These are phyloP conservation scores for Dasypolia templi DNA, from an alignment of 2,888 invertebrate genomes.

Conservation along the genomic window DNA sequence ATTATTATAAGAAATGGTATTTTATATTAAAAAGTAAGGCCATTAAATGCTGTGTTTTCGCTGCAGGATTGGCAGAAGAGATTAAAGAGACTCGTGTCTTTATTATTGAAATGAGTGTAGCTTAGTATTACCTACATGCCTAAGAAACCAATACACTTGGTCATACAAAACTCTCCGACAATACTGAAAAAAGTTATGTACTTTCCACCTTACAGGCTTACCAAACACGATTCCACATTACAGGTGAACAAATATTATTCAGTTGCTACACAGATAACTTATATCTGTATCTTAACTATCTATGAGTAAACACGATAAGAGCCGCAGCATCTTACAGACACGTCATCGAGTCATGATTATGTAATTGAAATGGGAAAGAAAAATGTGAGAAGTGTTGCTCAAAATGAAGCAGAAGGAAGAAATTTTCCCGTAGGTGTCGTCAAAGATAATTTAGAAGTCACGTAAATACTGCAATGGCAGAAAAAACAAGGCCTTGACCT, in stretches of 20 bases:
- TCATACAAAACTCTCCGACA: not conserved
- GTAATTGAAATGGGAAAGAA: slow-evolving; percentile 32
- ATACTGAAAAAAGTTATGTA: not conserved
- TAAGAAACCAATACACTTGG: not conserved
- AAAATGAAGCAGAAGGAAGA: not conserved
- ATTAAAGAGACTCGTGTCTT: not conserved
- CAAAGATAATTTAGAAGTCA: not conserved
- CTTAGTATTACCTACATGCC: not conserved
- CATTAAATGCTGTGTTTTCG: not conserved
- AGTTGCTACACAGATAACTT: slow-evolving; percentile 40
- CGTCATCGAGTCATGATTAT: slow-evolving; percentile 49
- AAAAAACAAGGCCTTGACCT: no score
- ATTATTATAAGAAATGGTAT: no score
- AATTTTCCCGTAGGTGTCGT: not conserved
- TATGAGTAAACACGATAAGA: slow-evolving; percentile 60
- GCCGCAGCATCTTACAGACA: slow-evolving; percentile 52
- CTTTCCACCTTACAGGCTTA: slow-evolving; percentile 7
- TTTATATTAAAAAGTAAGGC: not conserved
- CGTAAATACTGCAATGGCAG: no score
- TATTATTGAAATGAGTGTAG: not conserved
- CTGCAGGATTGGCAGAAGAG: not conserved
- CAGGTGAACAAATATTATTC: slow-evolving; percentile 57
- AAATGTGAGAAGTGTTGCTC: not conserved
- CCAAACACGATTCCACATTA: slow-evolving; percentile 4
- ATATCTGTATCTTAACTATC: slow-evolving; percentile 55